These are phyloP conservation scores for Eristalis tenax DNA, from an alignment of 2,888 invertebrate genomes.

Conservation along the genomic window DNA sequence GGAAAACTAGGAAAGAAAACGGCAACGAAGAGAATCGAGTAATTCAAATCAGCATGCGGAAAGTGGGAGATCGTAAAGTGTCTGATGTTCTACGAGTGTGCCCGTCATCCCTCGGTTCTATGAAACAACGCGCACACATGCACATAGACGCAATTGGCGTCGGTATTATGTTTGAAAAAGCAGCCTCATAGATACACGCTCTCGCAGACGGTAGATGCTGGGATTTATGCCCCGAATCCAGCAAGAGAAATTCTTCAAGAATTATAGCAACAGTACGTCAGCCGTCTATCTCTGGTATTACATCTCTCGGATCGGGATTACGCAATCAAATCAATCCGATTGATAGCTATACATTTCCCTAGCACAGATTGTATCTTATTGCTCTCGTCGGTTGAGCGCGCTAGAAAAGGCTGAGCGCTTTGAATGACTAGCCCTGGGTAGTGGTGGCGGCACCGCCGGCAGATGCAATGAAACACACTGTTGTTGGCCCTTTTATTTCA, in stretches of 20 bases:
- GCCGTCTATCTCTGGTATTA: slow-evolving; percentile 35
- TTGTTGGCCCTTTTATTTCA: slow-evolving; percentile 25
- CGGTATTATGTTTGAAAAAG: slow-evolving; percentile 31
- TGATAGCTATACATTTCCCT: slow-evolving; percentile 15
- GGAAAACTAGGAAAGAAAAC: not conserved
- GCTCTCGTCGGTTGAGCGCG: slow-evolving; percentile 10
- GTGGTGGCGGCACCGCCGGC: not conserved
- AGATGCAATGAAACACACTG: slow-evolving; percentile 8
- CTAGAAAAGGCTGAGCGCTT: slow-evolving; percentile 4
- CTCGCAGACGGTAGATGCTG: not conserved
- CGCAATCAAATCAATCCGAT: slow-evolving; percentile 49
- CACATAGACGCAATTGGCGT: slow-evolving; percentile 2
- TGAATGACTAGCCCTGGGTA: not conserved
- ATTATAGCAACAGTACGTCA: slow-evolving; percentile 38
- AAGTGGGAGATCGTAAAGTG: not conserved
- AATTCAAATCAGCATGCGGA: not conserved
- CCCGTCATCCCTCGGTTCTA: slow-evolving; percentile 4
- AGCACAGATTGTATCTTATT: slow-evolving; percentile 38
- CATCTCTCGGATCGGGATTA: slow-evolving; percentile 45
- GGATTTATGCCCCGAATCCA: not conserved
- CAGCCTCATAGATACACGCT: slow-evolving; percentile 18
- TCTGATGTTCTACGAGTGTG: slow-evolving; percentile 17
- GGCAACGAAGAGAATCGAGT: not conserved
- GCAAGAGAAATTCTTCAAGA: slow-evolving; percentile 34
- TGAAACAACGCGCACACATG: not conserved